These are phyloP conservation scores for Vannuccia rotundouncinata DNA, from an alignment of 2,888 invertebrate species.

Conservation along the genomic window DNA sequence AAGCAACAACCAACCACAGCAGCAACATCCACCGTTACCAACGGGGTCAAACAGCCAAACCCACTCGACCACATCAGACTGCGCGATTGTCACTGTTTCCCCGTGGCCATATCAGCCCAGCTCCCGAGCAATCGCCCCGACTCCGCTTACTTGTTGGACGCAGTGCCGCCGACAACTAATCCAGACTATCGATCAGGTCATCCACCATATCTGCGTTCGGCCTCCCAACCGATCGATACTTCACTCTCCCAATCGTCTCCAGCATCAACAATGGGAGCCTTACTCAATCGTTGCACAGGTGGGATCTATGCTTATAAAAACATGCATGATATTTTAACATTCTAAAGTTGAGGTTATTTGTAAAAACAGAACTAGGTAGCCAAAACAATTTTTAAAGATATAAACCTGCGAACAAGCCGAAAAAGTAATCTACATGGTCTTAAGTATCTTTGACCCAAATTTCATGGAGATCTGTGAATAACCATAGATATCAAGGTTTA, in stretches of 20 bases:
- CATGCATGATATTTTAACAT: too few relatives aligned
- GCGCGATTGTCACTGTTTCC: background rate
- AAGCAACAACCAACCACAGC: background rate
- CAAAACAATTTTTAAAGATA: too few relatives aligned
- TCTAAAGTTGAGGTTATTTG: too few relatives aligned
- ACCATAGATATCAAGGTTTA: too few relatives aligned
- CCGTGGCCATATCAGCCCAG: background rate
- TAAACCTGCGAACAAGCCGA: too few relatives aligned
- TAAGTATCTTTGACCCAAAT: too few relatives aligned
- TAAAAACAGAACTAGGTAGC: too few relatives aligned
- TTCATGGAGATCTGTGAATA: too few relatives aligned
- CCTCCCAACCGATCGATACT: background rate
- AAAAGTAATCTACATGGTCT: too few relatives aligned
- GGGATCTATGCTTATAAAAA: too few relatives aligned
- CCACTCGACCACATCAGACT: background rate
- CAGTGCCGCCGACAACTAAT: background rate
- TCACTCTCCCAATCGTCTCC: background rate
- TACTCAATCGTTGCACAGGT: slow-evolving; percentile 3
- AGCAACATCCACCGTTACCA: too few relatives aligned
- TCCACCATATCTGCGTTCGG: background rate
- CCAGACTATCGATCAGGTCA: background rate
- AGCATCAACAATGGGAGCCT: background rate
- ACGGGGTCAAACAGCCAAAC: too few relatives aligned
- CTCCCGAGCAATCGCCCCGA: background rate
- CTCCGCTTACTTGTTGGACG: background rate